Percentiles rank a stretch among this genome's conserved stretches.
These are phyloP conservation scores for Cepaea nemoralis DNA, from an alignment of 1,140 invertebrate species.

Conservation along the genomic window DNA sequence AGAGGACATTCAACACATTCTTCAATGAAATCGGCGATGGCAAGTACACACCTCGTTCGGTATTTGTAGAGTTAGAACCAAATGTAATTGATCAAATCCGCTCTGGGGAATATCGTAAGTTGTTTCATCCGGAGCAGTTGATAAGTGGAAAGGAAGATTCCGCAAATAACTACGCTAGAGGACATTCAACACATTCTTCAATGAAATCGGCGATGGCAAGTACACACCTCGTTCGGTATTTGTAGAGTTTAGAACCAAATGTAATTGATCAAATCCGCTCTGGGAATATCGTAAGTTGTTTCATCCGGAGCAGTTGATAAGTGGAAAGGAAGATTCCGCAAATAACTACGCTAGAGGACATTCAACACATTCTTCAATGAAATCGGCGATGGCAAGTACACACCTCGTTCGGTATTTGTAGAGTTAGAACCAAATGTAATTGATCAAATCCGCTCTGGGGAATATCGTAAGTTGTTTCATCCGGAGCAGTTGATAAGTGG, in stretches of 20 bases:
- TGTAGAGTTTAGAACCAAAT: conserved; percentile 85
- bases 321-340: conserved; percentile 84
- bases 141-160: conserved; percentile 86
- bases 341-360: conserved; percentile 73
- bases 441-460: conserved; percentile 71
- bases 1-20: conserved; percentile 83
- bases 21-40: conserved; percentile 84
- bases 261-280: conserved; percentile 75
- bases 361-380: conserved; percentile 92
- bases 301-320: conserved; percentile 65
- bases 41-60: conserved; percentile 83
- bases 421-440: conserved; percentile 78
- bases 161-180: conserved; percentile 69
- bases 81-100: conserved; percentile 71
- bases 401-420: conserved; percentile 85
- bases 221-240: conserved; percentile 77
- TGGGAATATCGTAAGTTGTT: conserved; percentile 57
- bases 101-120: conserved; percentile 58
- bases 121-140: conserved; percentile 87
- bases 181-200: conserved; percentile 89
- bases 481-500: conserved; percentile 86
- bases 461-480: conserved; percentile 78
- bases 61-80: conserved; percentile 84
- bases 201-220: conserved; percentile 84
- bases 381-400: conserved; percentile 80